Conservation (phyloP, 2,888 invertebrate species). For the Caenorhabditis sp. region DNA sequence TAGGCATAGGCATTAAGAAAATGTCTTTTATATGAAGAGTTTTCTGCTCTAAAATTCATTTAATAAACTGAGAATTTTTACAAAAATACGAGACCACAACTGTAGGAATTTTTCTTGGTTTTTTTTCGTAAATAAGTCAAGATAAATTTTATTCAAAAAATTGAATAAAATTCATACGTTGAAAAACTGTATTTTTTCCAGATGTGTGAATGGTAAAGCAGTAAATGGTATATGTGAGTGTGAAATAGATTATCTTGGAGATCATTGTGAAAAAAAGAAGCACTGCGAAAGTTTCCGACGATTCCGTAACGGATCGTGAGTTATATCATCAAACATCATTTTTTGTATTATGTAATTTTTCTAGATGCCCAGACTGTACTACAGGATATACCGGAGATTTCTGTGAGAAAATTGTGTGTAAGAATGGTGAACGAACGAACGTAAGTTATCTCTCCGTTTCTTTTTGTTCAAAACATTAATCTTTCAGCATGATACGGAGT, state of each 20-base stretch:
- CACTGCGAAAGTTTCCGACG: constrained; percentile 49
- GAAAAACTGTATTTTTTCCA: too few species aligned
- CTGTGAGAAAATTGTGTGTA: constrained; percentile 60
- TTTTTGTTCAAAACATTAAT: too few species aligned
- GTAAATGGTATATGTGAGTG: constrained; percentile 57
- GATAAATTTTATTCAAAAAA: too few species aligned
- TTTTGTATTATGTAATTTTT: constrained; percentile 4
- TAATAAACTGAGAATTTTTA: too few species aligned
- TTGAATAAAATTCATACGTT: too few species aligned
- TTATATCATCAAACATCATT: not conserved
- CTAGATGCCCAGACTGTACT: constrained; percentile 57
- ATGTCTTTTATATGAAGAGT: too few species aligned
- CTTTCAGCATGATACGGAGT: constrained; percentile 35
- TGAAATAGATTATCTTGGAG: constrained; percentile 60
- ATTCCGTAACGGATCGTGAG: constrained; percentile 56
- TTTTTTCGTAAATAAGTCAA: too few species aligned
- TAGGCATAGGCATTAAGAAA: too few species aligned
- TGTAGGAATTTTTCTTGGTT: too few species aligned
- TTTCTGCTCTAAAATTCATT: too few species aligned
- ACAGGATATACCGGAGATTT: constrained; percentile 54
- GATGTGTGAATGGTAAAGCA: constrained; percentile 61
- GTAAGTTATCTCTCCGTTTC: constrained; percentile 3
- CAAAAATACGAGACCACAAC: too few species aligned
- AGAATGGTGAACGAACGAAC: constrained; percentile 49
- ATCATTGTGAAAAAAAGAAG: constrained; percentile 61